Evolutionary conservation across 2,888 invertebrate species (phyloP).

Genomic region (Coronaproctus castanopsis): DNA sequence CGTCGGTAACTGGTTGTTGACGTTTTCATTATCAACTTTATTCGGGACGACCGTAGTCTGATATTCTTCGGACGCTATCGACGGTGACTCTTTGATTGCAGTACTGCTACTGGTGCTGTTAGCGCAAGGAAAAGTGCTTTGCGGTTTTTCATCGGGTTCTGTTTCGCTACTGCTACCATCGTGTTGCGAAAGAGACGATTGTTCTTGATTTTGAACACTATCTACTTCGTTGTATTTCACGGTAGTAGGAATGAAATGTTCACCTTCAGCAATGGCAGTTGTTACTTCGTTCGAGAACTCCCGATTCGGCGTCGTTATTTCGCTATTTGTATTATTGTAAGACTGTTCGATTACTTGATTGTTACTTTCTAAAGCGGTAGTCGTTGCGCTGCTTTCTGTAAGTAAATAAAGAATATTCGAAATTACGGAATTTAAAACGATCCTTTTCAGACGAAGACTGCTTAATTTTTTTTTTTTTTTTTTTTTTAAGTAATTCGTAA

Average conservation of each 20-base stretch:
- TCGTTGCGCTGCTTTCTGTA: conserved; percentile 9
- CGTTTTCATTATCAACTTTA: too few species aligned
- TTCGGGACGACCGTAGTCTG: neutral
- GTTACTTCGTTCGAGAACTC: conserved; percentile 5
- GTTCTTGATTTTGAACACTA: conserved; percentile 4
- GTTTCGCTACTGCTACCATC: neutral
- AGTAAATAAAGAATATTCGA: neutral
- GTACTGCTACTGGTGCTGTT: neutral
- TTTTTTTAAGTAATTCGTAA: too few species aligned
- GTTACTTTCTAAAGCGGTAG: conserved; percentile 5
- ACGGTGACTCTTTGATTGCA: neutral
- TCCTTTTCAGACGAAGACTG: too few species aligned
- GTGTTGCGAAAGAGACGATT: neutral
- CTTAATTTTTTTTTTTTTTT: too few species aligned
- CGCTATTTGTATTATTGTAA: too few species aligned
- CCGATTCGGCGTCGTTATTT: too few species aligned
- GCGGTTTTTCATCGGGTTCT: neutral
- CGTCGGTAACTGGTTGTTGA: too few species aligned
- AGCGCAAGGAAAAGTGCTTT: neutral
- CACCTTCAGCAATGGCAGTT: conserved; percentile 4
- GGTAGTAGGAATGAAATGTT: conserved; percentile 3
- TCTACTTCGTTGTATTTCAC: neutral
- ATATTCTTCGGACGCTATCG: neutral
- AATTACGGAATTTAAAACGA: too few species aligned
- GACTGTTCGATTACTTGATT: conserved; percentile 1